These are phyloP conservation scores for Acromyrmex heyeri DNA, from an alignment of 1,140 invertebrate genomes.

Conservation along the genomic window DNA sequence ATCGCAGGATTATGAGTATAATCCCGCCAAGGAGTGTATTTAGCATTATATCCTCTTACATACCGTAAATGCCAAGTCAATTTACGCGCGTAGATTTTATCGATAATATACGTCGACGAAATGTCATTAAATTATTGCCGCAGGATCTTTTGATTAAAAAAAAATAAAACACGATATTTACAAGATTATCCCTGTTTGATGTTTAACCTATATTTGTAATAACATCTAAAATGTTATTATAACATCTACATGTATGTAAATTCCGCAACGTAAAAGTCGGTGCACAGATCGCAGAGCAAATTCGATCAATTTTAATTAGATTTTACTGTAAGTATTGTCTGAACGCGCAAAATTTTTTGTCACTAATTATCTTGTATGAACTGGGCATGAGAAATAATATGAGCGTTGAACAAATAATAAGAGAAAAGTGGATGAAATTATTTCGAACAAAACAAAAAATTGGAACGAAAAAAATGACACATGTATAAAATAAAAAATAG, in stretches of 20 bases:
- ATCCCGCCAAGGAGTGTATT: not conserved
- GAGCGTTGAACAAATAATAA: not conserved
- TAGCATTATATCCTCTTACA: not conserved
- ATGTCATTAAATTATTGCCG: conserved; percentile 22
- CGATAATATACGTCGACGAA: conserved; percentile 35
- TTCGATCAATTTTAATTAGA: not conserved
- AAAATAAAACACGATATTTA: not conserved
- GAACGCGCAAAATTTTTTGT: not conserved
- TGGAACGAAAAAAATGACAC: not conserved
- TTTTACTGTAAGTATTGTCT: not conserved
- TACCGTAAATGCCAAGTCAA: conserved; percentile 37
- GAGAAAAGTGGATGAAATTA: not conserved
- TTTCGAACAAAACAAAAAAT: not conserved
- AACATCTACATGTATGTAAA: not conserved
- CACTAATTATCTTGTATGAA: not conserved
- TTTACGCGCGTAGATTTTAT: conserved; percentile 28
- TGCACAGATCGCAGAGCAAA: not conserved
- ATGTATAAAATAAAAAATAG: not conserved
- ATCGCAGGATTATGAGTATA: conserved; percentile 13
- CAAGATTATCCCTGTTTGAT: not conserved
- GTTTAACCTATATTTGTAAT: conserved; percentile 18
- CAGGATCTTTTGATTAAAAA: not conserved
- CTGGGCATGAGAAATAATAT: not conserved
- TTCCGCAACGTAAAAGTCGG: not conserved
- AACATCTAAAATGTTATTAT: conserved; percentile 25